Conservation (phyloP, 2,888 invertebrate genomes). For the Ferrisia virgata region DNA sequence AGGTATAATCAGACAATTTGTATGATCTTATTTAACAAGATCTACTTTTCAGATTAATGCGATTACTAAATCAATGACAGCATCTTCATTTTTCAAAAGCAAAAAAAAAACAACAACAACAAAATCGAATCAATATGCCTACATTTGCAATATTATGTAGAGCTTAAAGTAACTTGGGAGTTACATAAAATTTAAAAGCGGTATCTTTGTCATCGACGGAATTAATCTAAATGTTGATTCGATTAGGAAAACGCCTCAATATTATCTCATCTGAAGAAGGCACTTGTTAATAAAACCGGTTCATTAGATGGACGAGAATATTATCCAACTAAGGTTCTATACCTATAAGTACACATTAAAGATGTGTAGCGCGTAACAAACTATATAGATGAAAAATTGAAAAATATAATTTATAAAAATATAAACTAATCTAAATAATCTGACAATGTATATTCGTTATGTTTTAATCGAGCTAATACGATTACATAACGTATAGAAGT, state of each 20-base stretch:
- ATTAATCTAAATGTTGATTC: neutral
- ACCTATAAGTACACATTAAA: neutral
- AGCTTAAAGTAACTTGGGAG: too few relatives aligned
- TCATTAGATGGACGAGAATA: neutral
- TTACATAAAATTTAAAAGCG: neutral
- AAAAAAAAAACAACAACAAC: neutral
- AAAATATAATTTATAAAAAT: neutral
- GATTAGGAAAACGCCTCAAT: neutral
- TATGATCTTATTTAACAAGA: neutral
- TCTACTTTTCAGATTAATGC: neutral
- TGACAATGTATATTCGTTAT: neutral
- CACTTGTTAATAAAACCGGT: neutral
- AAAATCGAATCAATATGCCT: too few relatives aligned
- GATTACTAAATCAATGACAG: neutral
- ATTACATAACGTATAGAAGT: neutral
- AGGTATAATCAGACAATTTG: neutral
- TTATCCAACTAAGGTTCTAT: neutral
- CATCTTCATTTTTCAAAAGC: neutral
- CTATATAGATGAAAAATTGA: neutral
- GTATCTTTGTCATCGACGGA: neutral
- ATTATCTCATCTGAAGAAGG: neutral
- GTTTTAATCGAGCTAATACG: neutral
- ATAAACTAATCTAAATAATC: slow-evolving; percentile 4
- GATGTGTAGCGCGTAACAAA: neutral
- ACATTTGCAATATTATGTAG: neutral